Conservation (phyloP, 2,888 invertebrate genomes). For the Anagyrus pseudococci region DNA sequence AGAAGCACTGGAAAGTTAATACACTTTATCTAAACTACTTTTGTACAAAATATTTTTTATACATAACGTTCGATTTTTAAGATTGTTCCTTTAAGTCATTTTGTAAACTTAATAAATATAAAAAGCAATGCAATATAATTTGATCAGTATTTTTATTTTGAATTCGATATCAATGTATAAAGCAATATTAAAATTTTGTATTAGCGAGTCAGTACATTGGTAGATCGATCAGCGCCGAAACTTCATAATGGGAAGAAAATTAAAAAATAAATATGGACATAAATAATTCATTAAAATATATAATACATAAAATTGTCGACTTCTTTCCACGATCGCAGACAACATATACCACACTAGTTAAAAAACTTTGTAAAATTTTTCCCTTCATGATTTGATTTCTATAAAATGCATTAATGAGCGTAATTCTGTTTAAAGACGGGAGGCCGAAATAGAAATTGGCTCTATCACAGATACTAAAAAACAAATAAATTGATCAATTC, state of each 20-base stretch:
- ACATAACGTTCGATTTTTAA: neutral
- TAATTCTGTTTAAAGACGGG: slow-evolving; percentile 22
- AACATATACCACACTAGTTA: neutral
- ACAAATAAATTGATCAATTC: slow-evolving; percentile 22
- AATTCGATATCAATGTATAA: slow-evolving; percentile 60
- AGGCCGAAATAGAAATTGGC: slow-evolving; percentile 28
- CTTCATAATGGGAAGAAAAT: slow-evolving; percentile 52
- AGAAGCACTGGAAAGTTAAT: slow-evolving; percentile 57
- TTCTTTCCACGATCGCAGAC: slow-evolving; percentile 41
- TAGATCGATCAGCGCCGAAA: slow-evolving; percentile 53
- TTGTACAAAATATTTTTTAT: neutral
- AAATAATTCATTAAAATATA: slow-evolving; percentile 59
- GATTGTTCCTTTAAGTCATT: neutral
- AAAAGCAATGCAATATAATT: slow-evolving; percentile 14
- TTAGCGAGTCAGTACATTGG: slow-evolving; percentile 57
- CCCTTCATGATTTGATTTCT: slow-evolving; percentile 23
- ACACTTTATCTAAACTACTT: neutral
- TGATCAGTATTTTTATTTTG: slow-evolving; percentile 49
- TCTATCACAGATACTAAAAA: slow-evolving; percentile 39
- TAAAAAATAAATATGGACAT: slow-evolving; percentile 59
- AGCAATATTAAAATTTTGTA: slow-evolving; percentile 59
- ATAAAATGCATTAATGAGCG: slow-evolving; percentile 28
- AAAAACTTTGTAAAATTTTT: slow-evolving; percentile 11
- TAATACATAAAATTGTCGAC: slow-evolving; percentile 57
- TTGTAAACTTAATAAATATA: slow-evolving; percentile 28